These are phyloP conservation scores for Pontoporia blainvillei DNA, from an alignment of 2,113 vertebrate species.

Conservation along the genomic window DNA sequence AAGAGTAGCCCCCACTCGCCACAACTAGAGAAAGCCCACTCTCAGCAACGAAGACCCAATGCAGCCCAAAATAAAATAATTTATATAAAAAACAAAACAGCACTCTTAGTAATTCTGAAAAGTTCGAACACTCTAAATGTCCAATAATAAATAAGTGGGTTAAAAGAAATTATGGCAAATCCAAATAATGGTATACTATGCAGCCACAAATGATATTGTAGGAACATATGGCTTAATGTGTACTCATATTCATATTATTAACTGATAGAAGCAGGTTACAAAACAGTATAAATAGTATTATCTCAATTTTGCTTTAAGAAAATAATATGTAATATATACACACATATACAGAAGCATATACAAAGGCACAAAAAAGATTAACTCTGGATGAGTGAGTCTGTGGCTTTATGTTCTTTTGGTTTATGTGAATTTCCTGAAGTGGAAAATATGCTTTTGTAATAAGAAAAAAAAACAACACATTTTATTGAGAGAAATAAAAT, in stretches of 20 bases:
- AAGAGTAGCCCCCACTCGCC: too few species aligned
- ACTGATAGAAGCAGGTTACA: not conserved
- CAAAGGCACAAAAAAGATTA: not conserved
- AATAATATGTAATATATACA: not conserved
- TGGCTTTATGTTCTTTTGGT: not conserved
- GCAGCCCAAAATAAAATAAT: too few species aligned
- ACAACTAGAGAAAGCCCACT: too few species aligned
- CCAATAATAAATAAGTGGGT: not conserved
- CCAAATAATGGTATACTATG: not conserved
- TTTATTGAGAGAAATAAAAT: not conserved
- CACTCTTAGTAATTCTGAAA: not conserved
- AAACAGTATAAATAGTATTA: not conserved
- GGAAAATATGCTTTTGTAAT: not conserved
- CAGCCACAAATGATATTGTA: not conserved
- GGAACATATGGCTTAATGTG: not conserved
- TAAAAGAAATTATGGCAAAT: constrained; percentile 15
- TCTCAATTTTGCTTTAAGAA: constrained; percentile 15
- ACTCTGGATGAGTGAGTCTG: not conserved
- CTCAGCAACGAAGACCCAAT: too few species aligned
- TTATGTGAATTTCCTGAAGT: constrained; percentile 17
- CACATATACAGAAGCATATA: not conserved
- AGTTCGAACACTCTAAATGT: not conserved
- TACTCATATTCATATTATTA: not conserved
- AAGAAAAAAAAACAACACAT: not conserved
- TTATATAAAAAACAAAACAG: not conserved